Evolutionary conservation across 2,113 vertebrate genomes (phyloP).

Genomic region (Myrmecobius fasciatus): DNA sequence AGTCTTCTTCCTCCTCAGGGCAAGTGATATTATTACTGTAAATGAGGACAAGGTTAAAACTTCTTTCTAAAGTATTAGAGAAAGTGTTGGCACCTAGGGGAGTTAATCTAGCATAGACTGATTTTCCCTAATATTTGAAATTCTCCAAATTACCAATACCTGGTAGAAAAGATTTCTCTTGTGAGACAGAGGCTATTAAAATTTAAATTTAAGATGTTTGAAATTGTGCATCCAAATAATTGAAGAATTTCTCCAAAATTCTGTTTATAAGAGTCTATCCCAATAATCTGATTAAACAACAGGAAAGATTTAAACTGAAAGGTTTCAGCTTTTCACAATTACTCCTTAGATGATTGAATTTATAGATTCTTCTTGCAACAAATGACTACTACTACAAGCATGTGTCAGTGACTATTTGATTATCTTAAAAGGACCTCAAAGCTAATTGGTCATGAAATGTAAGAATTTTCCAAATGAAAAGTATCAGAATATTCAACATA

Average conservation of each 20-base stretch:
- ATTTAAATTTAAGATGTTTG: conserved; percentile 52
- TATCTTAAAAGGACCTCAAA: conserved; percentile 74
- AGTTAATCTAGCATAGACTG: neutral
- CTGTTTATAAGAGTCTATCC: conserved; percentile 58
- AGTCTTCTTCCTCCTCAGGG: neutral
- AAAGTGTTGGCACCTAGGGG: conserved; percentile 34
- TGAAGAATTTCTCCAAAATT: conserved; percentile 62
- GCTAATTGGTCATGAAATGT: conserved; percentile 71
- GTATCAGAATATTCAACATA: conserved; percentile 73
- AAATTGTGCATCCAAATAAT: conserved; percentile 59
- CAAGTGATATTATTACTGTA: conserved; percentile 29
- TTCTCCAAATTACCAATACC: neutral
- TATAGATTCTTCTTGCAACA: conserved; percentile 65
- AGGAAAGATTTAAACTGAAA: conserved; percentile 67
- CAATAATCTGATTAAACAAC: conserved; percentile 62
- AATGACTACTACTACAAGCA: conserved; percentile 46
- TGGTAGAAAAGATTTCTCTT: conserved; percentile 29
- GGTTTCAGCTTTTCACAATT: conserved; percentile 58
- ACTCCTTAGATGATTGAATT: conserved; percentile 77
- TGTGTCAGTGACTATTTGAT: conserved; percentile 68
- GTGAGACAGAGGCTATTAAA: conserved; percentile 59
- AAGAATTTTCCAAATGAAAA: conserved; percentile 74
- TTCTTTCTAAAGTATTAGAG: conserved; percentile 35
- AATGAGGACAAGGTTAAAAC: conserved; percentile 54
- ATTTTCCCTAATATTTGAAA: neutral